Conservation (phyloP, 2,797 vertebrate genomes). For the Vultur gryphus region DNA sequence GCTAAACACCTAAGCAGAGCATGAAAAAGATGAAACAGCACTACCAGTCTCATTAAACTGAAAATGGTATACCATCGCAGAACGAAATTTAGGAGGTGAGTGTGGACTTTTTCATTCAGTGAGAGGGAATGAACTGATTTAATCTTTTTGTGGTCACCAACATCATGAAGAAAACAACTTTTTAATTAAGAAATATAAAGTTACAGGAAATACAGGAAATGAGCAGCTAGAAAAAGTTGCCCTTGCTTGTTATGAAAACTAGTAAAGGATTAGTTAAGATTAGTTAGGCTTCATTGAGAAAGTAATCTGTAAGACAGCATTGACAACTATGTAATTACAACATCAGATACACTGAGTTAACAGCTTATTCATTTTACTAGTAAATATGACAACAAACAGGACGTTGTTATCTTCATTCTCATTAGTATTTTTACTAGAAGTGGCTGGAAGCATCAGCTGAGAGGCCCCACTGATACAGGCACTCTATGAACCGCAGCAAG, state of each 20-base stretch:
- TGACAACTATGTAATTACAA: not conserved
- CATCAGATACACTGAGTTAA: not conserved
- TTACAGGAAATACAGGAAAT: not conserved
- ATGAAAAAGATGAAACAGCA: not conserved
- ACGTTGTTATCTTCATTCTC: not conserved
- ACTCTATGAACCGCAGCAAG: not conserved
- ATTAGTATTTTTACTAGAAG: not conserved
- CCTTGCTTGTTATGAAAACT: not conserved
- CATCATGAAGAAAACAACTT: not conserved
- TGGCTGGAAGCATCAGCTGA: not conserved
- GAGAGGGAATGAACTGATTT: not conserved
- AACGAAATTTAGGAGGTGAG: not conserved
- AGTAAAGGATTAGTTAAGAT: not conserved
- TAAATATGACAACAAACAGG: not conserved
- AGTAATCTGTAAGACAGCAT: not conserved
- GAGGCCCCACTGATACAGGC: not conserved
- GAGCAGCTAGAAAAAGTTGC: not conserved
- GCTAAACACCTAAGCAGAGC: not conserved
- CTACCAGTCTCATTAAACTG: not conserved
- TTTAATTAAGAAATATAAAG: not conserved
- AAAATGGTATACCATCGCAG: not conserved
- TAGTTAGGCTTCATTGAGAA: not conserved
- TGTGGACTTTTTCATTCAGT: not conserved
- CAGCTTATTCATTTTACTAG: not conserved
- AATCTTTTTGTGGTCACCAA: not conserved